phyloP scores from a whole-genome alignment of 1,140 invertebrate genomes.

The Uloborus diversus region DNA sequence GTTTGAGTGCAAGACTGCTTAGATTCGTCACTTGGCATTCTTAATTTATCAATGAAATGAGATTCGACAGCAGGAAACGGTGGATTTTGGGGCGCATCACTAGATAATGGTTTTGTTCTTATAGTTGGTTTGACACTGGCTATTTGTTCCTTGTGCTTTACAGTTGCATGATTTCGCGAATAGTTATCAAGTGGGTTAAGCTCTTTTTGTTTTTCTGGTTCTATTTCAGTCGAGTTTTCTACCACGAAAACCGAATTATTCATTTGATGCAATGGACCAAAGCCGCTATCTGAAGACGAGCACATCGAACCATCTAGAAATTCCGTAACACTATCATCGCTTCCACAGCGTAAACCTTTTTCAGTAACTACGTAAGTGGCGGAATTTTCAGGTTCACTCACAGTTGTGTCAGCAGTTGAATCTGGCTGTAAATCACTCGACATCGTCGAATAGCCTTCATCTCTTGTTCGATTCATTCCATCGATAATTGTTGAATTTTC shows the following conservation, averaged over 20 bases:
- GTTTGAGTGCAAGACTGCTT: background rate
- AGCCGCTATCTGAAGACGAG: slow-evolving; percentile 54
- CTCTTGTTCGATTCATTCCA: slow-evolving; percentile 70
- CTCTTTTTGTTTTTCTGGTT: slow-evolving; percentile 1
- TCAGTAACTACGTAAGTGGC: slow-evolving; percentile 23
- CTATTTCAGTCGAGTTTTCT: background rate
- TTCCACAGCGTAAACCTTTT: background rate
- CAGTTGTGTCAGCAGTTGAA: slow-evolving; percentile 40
- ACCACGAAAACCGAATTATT: background rate
- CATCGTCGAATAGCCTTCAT: slow-evolving; percentile 90
- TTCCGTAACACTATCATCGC: slow-evolving; percentile 48
- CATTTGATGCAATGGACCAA: slow-evolving; percentile 33
- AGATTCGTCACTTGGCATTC: background rate
- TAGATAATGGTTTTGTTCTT: background rate
- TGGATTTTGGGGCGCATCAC: background rate
- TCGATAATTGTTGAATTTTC: slow-evolving; percentile 33
- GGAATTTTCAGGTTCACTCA: slow-evolving; percentile 34
- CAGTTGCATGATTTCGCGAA: background rate
- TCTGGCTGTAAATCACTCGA: slow-evolving; percentile 81
- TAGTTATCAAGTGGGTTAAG: background rate
- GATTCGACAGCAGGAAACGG: background rate
- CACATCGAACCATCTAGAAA: slow-evolving; percentile 43
- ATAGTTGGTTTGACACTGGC: slow-evolving; percentile 37
- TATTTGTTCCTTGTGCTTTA: slow-evolving; percentile 38
- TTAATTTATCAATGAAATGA: background rate